Conservation (phyloP, 2,113 vertebrate genomes). For the Gopherus flavomarginatus region DNA sequence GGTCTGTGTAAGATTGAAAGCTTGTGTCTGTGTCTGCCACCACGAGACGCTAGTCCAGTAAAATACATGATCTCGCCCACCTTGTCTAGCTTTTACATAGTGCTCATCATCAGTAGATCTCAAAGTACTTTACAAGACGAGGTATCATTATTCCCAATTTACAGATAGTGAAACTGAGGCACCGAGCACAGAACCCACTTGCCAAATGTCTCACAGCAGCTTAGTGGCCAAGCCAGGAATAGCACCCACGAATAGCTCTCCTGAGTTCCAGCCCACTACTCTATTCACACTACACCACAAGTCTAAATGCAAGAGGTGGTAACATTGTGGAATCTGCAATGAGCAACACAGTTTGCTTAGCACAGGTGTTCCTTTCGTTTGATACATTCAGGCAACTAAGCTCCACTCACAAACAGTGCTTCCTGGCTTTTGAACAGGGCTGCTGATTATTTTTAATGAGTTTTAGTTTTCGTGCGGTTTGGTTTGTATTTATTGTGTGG, state of each 20-base stretch:
- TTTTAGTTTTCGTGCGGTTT: background rate
- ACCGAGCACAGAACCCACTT: background rate
- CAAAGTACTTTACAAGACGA: accelerated
- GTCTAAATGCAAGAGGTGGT: accelerated
- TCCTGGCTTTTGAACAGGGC: background rate
- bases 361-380: conserved; percentile 19
- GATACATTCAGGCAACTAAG: accelerated
- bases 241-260: background rate
- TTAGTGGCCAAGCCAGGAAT: background rate
- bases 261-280: background rate
- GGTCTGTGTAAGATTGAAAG: background rate
- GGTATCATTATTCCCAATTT: background rate
- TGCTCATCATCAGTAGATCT: accelerated
- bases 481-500: accelerated
- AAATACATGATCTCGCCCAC: background rate
- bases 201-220: background rate
- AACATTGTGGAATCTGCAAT: background rate
- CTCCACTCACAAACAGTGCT: background rate
- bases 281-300: accelerated
- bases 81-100: background rate
- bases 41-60: background rate
- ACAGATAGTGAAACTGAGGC: background rate
- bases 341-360: background rate
- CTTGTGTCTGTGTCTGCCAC: background rate
- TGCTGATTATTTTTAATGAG: conserved; percentile 5